Evolutionary conservation across 2,797 vertebrate genomes (phyloP).

Genomic region (Oreochromis grahami): DNA sequence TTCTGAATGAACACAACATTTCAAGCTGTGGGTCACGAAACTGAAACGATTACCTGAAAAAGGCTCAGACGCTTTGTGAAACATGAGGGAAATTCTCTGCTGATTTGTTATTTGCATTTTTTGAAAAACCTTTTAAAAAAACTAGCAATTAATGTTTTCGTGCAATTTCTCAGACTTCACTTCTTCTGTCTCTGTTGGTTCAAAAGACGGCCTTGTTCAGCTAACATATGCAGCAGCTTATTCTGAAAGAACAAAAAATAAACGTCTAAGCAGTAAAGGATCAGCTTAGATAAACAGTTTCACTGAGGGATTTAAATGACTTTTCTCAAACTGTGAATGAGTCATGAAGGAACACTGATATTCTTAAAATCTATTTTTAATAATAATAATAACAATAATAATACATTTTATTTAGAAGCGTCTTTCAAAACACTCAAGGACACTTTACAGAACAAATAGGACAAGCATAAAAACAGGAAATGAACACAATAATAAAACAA

Average conservation of each 20-base stretch:
- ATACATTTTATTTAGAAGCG: not conserved
- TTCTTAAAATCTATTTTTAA: not conserved
- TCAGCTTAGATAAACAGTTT: not conserved
- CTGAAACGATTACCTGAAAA: not conserved
- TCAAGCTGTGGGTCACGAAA: not conserved
- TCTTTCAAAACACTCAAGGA: not conserved
- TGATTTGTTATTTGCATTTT: not conserved
- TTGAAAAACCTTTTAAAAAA: fast-evolving
- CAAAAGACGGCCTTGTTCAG: not conserved
- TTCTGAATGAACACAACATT: not conserved
- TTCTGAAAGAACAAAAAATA: not conserved
- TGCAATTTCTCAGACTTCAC: not conserved
- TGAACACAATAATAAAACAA: not conserved
- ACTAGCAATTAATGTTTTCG: fast-evolving
- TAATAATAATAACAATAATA: not conserved
- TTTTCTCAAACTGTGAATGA: not conserved
- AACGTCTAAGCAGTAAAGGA: not conserved
- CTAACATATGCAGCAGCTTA: not conserved
- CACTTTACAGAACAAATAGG: not conserved
- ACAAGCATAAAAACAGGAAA: not conserved
- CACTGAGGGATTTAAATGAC: not conserved
- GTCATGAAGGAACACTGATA: not conserved
- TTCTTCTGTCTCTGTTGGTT: not conserved
- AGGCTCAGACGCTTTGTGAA: not conserved
- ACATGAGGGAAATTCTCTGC: not conserved